Evolutionary conservation across 35 echinoderm and acorn worm genomes (phyloP).

Genomic region (Heliocidaris erythrogramma): DNA sequence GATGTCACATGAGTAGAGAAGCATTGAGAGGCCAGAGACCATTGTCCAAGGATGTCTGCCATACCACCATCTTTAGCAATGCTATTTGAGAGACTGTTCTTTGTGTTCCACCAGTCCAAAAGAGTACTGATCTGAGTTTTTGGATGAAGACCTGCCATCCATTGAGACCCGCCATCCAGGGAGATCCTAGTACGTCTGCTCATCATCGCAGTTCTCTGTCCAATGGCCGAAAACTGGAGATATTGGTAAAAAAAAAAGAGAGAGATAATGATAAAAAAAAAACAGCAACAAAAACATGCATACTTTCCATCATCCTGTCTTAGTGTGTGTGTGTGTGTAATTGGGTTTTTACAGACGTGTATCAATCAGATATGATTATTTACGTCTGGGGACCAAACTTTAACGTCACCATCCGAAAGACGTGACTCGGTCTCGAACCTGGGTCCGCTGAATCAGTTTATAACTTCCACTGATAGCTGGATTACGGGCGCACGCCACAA

Average conservation of each 20-base stretch:
- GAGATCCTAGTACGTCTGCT: conserved; percentile 83
- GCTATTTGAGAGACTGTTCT: background rate
- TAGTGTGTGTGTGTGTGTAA: too few species aligned
- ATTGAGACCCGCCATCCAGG: background rate
- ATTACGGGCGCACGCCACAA: too few species aligned
- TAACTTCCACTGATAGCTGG: too few species aligned
- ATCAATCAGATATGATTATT: too few species aligned
- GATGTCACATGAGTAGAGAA: background rate
- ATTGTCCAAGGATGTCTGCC: background rate
- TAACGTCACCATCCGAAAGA: too few species aligned
- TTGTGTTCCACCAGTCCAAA: background rate
- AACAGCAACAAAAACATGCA: too few species aligned
- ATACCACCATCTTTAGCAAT: background rate
- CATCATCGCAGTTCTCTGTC: conserved; percentile 97
- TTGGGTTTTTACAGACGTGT: too few species aligned
- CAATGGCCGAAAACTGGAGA: conserved; percentile 93
- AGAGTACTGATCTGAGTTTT: background rate
- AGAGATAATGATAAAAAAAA: too few species aligned
- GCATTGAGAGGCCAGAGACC: background rate
- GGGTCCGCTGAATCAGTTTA: too few species aligned
- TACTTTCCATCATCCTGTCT: too few species aligned
- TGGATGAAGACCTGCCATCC: background rate
- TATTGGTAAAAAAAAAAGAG: conserved; percentile 49
- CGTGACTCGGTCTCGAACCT: too few species aligned
- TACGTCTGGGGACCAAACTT: too few species aligned